These are phyloP conservation scores for Spodoptera litura DNA, from an alignment of 1,140 invertebrate species.

Conservation along the genomic window DNA sequence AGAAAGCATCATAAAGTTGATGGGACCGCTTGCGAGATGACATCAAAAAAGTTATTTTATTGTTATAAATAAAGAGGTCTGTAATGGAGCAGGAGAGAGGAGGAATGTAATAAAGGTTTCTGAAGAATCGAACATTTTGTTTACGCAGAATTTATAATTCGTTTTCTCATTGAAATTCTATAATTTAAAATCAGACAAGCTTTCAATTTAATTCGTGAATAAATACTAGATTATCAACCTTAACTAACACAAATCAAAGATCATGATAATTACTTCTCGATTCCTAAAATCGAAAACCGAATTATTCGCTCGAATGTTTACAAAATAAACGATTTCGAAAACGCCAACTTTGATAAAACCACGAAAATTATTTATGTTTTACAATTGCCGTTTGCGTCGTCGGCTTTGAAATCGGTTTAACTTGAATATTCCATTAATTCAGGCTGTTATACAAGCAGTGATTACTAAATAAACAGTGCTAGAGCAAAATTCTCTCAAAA, in stretches of 20 bases:
- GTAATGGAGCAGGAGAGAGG: no score
- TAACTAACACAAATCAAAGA: slow-evolving; percentile 17
- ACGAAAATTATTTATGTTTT: slow-evolving; percentile 57
- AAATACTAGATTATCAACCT: slow-evolving; percentile 35
- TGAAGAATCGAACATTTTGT: no score
- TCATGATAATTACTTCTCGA: slow-evolving; percentile 27
- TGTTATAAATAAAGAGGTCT: no score
- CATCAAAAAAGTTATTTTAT: no score
- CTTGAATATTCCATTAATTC: slow-evolving; percentile 76
- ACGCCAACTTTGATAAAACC: slow-evolving; percentile 48
- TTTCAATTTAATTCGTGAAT: slow-evolving; percentile 29
- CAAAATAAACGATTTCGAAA: slow-evolving; percentile 52
- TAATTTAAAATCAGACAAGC: neutral
- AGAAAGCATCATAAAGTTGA: no score
- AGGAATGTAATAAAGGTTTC: no score
- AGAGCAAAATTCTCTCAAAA: slow-evolving; percentile 58
- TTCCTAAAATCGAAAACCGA: slow-evolving; percentile 16
- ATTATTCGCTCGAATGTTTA: slow-evolving; percentile 69
- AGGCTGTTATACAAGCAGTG: slow-evolving; percentile 66
- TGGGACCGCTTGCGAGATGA: no score
- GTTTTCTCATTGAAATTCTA: no score
- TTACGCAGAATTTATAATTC: no score
- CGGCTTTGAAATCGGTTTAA: slow-evolving; percentile 64
- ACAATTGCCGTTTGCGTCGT: slow-evolving; percentile 48
- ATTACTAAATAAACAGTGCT: slow-evolving; percentile 70